Conservation (phyloP, 2,797 vertebrate genomes). For the Danionella dracula region DNA sequence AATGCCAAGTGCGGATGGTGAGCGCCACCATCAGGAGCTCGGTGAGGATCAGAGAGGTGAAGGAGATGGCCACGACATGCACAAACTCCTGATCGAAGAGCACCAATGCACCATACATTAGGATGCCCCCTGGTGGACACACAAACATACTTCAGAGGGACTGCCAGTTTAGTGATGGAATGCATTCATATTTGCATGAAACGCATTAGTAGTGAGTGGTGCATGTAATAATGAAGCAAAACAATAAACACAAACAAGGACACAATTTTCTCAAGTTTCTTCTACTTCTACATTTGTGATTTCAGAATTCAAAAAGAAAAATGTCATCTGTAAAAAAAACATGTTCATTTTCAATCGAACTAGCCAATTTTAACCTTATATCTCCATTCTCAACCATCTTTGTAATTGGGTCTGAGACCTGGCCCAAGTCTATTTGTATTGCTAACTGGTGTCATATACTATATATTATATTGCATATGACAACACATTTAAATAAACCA, state of each 20-base stretch:
- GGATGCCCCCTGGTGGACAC: slow-evolving; percentile 82
- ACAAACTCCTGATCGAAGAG: slow-evolving; percentile 97
- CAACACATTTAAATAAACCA: too few species aligned
- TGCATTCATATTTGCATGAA: neutral
- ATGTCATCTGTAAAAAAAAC: too few species aligned
- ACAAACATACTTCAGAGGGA: neutral
- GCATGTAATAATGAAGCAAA: neutral
- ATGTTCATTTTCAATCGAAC: too few species aligned
- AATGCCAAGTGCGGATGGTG: slow-evolving; percentile 93
- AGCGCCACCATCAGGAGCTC: slow-evolving; percentile 98
- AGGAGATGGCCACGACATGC: slow-evolving; percentile 96
- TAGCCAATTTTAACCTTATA: too few species aligned
- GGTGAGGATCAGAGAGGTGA: slow-evolving; percentile 91
- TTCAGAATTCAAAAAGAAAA: too few species aligned
- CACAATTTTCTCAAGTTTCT: too few species aligned
- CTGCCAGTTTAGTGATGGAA: neutral
- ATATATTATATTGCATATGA: too few species aligned
- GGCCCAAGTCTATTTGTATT: too few species aligned
- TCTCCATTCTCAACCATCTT: too few species aligned
- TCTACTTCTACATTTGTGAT: too few species aligned
- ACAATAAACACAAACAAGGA: neutral
- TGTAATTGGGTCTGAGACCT: too few species aligned
- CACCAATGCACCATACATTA: slow-evolving; percentile 91
- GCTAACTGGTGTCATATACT: too few species aligned
- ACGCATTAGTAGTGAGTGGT: neutral